Evolutionary conservation across 2,888 invertebrate species (phyloP).

Genomic region (Melitaea athalia): DNA sequence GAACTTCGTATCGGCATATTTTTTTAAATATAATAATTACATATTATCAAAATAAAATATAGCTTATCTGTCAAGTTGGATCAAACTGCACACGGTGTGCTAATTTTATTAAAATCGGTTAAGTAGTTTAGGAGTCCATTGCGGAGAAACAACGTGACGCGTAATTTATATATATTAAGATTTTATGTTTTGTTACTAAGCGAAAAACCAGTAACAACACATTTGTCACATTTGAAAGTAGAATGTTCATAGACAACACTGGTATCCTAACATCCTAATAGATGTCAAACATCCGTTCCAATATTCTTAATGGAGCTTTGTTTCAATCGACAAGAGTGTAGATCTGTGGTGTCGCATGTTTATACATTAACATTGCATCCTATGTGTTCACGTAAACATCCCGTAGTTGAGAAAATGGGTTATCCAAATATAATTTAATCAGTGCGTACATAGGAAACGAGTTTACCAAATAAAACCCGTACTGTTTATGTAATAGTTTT

Average conservation of each 20-base stretch:
- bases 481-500: conserved; percentile 23
- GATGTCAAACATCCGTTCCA: conserved; percentile 38
- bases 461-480: conserved; percentile 62
- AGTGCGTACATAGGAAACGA: conserved; percentile 56
- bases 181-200: not conserved
- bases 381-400: conserved; percentile 66
- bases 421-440: conserved; percentile 50
- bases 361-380: conserved; percentile 64
- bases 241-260: conserved; percentile 9
- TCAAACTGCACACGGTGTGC: too few relatives aligned
- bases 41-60: too few relatives aligned
- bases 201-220: not conserved
- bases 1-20: too few relatives aligned
- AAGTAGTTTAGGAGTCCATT: too few relatives aligned
- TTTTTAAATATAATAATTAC: too few relatives aligned
- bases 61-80: too few relatives aligned
- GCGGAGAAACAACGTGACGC: too few relatives aligned
- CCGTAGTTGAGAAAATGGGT: conserved; percentile 54
- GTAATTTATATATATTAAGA: too few relatives aligned
- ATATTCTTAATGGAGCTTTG: conserved; percentile 55
- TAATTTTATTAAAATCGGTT: too few relatives aligned
- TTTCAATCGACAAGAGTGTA: conserved; percentile 48
- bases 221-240: not conserved
- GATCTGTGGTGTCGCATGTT: conserved; percentile 47
- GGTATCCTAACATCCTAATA: conserved; percentile 26